phyloP scores from a whole-genome alignment of 2,888 invertebrate genomes.

The Diplazon laetatorius region DNA sequence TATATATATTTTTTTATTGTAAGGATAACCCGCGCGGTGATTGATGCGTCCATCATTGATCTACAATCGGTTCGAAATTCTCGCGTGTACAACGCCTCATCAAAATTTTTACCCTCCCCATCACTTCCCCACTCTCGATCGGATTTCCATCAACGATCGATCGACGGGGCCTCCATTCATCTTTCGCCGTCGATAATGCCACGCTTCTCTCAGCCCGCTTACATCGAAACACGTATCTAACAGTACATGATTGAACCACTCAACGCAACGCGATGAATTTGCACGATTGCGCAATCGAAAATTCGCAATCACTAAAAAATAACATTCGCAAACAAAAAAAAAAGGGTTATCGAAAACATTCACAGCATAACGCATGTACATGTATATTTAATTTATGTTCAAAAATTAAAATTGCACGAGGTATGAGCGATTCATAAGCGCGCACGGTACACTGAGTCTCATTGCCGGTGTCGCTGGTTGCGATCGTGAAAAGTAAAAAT shows the following conservation, averaged over 20 bases:
- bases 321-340: neutral
- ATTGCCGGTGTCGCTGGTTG: neutral
- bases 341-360: neutral
- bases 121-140: slow-evolving; percentile 39
- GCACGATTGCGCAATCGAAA: slow-evolving; percentile 23
- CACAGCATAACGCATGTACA: neutral
- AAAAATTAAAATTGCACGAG: slow-evolving; percentile 11
- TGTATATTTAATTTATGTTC: slow-evolving; percentile 13
- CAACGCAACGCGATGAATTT: slow-evolving; percentile 5
- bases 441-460: slow-evolving; percentile 17
- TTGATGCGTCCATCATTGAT: slow-evolving; percentile 64
- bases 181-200: slow-evolving; percentile 39
- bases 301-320: neutral
- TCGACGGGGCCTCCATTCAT: slow-evolving; percentile 38
- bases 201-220: neutral
- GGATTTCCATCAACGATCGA: slow-evolving; percentile 55
- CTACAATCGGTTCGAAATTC: slow-evolving; percentile 63
- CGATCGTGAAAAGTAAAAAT: slow-evolving; percentile 13
- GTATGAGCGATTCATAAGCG: slow-evolving; percentile 14
- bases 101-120: slow-evolving; percentile 35
- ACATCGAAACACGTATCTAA: neutral
- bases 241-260: slow-evolving; percentile 42
- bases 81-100: slow-evolving; percentile 24
- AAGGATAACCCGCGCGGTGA: slow-evolving; percentile 40
- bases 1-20: slow-evolving; percentile 13